Evolutionary conservation across 2,797 vertebrate species (phyloP).

Genomic region (Lagorchestes hirsutus): DNA sequence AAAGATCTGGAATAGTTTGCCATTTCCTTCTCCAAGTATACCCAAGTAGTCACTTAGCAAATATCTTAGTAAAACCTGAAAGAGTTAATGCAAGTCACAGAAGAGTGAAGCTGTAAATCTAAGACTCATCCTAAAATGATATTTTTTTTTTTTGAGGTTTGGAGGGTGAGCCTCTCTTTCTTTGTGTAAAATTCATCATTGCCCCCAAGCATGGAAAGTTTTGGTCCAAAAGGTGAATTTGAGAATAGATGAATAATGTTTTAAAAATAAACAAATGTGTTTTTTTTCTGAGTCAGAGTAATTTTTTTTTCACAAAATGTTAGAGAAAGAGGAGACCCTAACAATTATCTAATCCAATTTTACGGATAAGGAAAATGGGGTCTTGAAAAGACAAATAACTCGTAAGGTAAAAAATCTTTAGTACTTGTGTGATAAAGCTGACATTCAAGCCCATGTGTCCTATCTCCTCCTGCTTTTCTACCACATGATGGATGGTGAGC

Average conservation of each 20-base stretch:
- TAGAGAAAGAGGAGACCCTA: not conserved
- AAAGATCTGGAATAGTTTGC: not conserved
- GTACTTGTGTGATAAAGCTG: not conserved
- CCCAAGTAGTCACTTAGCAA: not conserved
- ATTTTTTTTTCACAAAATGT: not conserved
- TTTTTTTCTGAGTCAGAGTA: not conserved
- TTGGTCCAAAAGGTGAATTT: slow-evolving; percentile 1
- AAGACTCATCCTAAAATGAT: slow-evolving; percentile 24
- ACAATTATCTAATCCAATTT: not conserved
- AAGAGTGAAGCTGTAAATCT: not conserved
- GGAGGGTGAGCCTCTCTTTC: not conserved
- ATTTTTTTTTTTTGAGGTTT: slow-evolving; percentile 23
- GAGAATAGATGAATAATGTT: not conserved
- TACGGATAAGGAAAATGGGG: not conserved
- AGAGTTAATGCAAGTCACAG: not conserved
- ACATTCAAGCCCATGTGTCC: not conserved
- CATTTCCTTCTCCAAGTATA: not conserved
- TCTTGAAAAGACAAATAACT: not conserved
- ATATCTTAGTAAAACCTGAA: not conserved
- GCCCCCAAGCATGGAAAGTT: not conserved
- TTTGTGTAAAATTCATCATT: slow-evolving; percentile 17
- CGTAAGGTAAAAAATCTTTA: not conserved
- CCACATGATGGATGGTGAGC: not conserved
- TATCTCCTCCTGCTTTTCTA: not conserved
- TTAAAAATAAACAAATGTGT: not conserved